These are phyloP conservation scores for Hydrochoerus hydrochaeris DNA, from an alignment of 2,113 vertebrate genomes.

Conservation along the genomic window DNA sequence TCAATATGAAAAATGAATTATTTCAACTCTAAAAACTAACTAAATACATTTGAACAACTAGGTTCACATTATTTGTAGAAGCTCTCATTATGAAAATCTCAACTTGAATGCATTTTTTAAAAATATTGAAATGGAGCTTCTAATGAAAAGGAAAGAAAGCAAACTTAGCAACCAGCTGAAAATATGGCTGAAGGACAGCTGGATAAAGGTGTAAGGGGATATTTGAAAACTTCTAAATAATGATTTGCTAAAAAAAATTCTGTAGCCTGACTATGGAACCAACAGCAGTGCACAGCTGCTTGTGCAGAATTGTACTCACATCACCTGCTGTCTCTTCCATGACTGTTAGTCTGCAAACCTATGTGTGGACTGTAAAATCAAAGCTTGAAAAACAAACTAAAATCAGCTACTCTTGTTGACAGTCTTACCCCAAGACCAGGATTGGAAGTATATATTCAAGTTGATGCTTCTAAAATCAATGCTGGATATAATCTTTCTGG, in stretches of 20 bases:
- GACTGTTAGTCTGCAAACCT: conserved; percentile 64
- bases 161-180: not conserved
- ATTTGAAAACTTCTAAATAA: conserved; percentile 4
- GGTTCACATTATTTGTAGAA: not conserved
- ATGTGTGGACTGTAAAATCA: conserved; percentile 70
- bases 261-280: not conserved
- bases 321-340: conserved; percentile 12
- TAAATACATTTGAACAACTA: conserved; percentile 21
- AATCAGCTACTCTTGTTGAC: conserved; percentile 54
- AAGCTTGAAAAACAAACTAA: conserved; percentile 61
- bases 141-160: not conserved
- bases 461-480: conserved; percentile 29
- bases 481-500: not conserved
- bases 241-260: not conserved
- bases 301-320: not conserved
- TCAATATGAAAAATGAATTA: not conserved
- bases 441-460: not conserved
- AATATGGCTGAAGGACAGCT: not conserved
- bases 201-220: not conserved
- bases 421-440: conserved; percentile 62
- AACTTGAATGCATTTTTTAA: not conserved
- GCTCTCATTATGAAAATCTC: conserved; percentile 1
- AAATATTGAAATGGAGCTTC: conserved; percentile 6
- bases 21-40: not conserved
- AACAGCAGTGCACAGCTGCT: not conserved